phyloP scores from a whole-genome alignment of 2,888 invertebrate genomes.

The Drosophila atripex region DNA sequence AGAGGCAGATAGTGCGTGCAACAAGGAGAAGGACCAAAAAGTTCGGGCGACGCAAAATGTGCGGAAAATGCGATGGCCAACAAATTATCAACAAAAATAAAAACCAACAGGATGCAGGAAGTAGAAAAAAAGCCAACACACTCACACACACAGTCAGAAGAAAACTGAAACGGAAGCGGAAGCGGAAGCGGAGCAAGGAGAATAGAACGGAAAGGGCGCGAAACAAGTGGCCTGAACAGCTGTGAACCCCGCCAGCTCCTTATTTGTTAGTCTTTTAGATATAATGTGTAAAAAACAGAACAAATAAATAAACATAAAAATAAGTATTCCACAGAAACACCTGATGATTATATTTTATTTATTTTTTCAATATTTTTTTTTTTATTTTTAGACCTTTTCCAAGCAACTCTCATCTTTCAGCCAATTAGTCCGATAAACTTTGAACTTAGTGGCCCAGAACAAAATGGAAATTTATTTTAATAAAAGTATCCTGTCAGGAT shows the following conservation, averaged over 20 bases:
- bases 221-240: conserved; percentile 57
- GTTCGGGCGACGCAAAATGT: conserved; percentile 50
- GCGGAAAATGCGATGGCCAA: conserved; percentile 75
- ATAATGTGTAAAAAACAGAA: background rate
- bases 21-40: conserved; percentile 19
- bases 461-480: conserved; percentile 5
- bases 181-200: conserved; percentile 19
- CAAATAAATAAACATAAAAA: background rate
- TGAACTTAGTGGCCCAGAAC: background rate
- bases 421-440: conserved; percentile 5
- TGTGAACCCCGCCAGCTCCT: conserved; percentile 39
- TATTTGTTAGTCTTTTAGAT: background rate
- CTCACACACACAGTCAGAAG: conserved; percentile 4
- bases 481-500: background rate
- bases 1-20: conserved; percentile 18
- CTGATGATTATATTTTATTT: background rate
- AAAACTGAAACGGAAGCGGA: conserved; percentile 23
- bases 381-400: background rate
- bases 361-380: background rate
- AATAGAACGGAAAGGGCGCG: conserved; percentile 4
- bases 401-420: background rate
- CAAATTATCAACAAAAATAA: conserved; percentile 65
- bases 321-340: conserved; percentile 23
- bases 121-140: conserved; percentile 5
- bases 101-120: conserved; percentile 13